Evolutionary conservation across 2,113 vertebrate genomes (phyloP), one percentile per base, ranked within the genome.

Genomic region (Clinocottus analis): DNA sequence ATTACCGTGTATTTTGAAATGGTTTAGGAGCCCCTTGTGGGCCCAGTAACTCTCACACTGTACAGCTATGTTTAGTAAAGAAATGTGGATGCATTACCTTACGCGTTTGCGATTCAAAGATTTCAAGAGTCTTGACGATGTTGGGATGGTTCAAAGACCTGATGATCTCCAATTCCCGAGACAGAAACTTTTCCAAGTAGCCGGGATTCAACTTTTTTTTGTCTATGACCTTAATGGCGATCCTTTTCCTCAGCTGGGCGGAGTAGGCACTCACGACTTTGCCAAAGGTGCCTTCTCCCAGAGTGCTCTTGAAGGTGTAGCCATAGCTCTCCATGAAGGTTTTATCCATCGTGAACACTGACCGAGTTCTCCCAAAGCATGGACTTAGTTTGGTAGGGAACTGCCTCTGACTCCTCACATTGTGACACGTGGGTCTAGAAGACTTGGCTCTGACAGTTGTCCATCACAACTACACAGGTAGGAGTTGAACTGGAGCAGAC

Each of bases 181-280:
- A 14, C 21, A 87, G 31, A 61, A 87, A 87, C 51, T 62, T 83
- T 21, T 74, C 59, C 16, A 19, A 23, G 64, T 62, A 51, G 2
- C 0, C 0, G 7, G 25, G 0, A 2, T 12, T 25, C 3, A 47
- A 2, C 39, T 41, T 67, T 21, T 61, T 56, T 33, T 21, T 14
- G 23, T 77, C 23, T 11, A 73, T 68, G 31, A 87, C 16, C 69
- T 87, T 83, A 19, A 87, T 49, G 5, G 85, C 70, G 1, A 75
- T 64, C 11, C 6, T 47, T 59, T 14, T 33, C 59, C 37, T 61
- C 39, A 29, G 37, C 1, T 3, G 6, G 62, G 8, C 17, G 0
- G 74, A 87, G 31, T 62, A 59, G n/a, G 77, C 81, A 45, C 67
- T 55, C 59, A 84, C 69, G 33, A 84, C 77, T 67, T 75, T 66